Conservation (phyloP, 2,113 vertebrate genomes). For the Pycnonotus jocosus region DNA sequence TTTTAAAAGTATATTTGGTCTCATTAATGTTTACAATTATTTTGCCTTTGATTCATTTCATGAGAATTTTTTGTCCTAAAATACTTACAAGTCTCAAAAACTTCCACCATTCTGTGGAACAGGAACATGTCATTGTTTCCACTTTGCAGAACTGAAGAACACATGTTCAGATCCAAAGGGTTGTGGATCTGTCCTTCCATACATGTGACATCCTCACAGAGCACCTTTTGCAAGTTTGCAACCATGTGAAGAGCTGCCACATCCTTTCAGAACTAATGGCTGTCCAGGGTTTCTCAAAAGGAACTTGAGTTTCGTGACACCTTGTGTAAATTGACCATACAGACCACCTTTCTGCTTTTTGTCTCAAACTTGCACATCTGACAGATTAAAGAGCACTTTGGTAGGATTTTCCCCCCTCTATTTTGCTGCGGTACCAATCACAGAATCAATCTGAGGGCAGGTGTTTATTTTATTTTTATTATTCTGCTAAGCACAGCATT, state of each 20-base stretch:
- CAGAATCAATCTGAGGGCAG: conserved; percentile 75
- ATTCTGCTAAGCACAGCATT: conserved; percentile 88
- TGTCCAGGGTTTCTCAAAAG: background rate
- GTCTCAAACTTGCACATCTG: background rate
- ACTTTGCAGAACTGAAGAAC: background rate
- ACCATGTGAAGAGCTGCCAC: background rate
- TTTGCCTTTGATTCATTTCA: background rate
- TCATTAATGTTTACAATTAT: background rate
- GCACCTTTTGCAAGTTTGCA: background rate
- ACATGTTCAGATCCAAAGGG: background rate
- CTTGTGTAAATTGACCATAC: background rate
- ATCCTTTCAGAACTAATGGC: background rate
- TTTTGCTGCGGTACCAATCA: conserved; percentile 67
- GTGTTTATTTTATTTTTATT: conserved; percentile 71
- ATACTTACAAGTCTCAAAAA: background rate
- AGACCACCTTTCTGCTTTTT: background rate
- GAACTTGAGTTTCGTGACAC: background rate
- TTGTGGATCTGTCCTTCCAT: background rate
- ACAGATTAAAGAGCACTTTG: background rate
- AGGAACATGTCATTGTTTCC: background rate
- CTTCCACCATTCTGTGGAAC: accelerated
- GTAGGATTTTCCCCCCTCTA: background rate
- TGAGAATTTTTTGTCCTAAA: background rate
- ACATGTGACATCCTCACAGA: background rate
- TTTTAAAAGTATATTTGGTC: background rate